Conservation (phyloP, 1,140 invertebrate genomes). For the Maniola jurtina region DNA sequence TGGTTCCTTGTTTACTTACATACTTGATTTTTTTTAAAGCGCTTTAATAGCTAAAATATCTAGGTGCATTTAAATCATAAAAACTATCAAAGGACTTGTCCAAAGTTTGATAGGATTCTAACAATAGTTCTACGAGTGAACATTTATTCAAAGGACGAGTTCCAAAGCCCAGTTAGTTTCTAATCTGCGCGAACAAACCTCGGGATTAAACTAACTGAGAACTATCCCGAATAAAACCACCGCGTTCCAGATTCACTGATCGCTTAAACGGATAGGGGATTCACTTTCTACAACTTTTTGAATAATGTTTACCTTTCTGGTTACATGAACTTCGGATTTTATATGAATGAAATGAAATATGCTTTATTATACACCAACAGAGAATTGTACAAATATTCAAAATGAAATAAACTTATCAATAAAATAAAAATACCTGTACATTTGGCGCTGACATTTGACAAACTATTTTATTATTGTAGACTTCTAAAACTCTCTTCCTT, state of each 20-base stretch:
- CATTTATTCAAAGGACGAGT: slow-evolving; percentile 11
- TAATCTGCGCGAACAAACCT: slow-evolving; percentile 22
- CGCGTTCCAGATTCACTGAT: neutral
- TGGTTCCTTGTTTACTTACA: too few relatives aligned
- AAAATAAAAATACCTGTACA: too few relatives aligned
- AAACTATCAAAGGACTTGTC: neutral
- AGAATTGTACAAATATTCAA: too few relatives aligned
- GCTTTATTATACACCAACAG: too few relatives aligned
- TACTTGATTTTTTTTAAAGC: too few relatives aligned
- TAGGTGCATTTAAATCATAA: neutral
- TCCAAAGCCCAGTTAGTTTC: slow-evolving; percentile 12
- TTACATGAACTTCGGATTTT: neutral
- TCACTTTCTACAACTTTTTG: slow-evolving; percentile 13
- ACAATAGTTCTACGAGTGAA: neutral
- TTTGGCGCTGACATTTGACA: too few relatives aligned
- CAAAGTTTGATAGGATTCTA: neutral
- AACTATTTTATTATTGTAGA: too few relatives aligned
- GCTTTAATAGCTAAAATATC: too few relatives aligned
- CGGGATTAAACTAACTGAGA: neutral
- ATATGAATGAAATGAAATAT: too few relatives aligned
- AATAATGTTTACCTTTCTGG: slow-evolving; percentile 1
- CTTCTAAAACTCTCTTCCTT: too few relatives aligned
- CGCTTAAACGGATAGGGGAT: slow-evolving; percentile 2
- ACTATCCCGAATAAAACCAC: slow-evolving; percentile 22
- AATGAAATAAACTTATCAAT: too few relatives aligned